A percentile compares a stretch with the other conserved stretches of the same genome.
Evolutionary conservation across 2,888 invertebrate species (phyloP).

Genomic region (Cistogaster globosa): DNA sequence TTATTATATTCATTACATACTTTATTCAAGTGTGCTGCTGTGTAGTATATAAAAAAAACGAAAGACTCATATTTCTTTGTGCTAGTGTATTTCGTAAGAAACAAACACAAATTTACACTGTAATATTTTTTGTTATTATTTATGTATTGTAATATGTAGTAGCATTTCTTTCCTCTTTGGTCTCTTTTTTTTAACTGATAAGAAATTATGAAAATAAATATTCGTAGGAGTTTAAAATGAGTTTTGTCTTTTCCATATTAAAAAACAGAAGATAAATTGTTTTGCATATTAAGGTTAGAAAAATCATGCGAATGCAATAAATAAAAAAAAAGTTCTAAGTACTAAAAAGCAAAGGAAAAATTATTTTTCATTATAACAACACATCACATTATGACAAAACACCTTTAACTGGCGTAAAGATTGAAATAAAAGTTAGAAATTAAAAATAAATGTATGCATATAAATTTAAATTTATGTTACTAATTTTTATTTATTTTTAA

Average conservation of each 20-base stretch:
- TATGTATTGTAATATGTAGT: constrained; percentile 20
- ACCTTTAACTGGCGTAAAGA: no score
- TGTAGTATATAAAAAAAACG: background rate
- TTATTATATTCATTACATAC: no score
- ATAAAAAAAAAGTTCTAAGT: background rate
- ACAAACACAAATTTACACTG: background rate
- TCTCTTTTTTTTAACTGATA: constrained; percentile 75
- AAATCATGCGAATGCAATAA: constrained; percentile 19
- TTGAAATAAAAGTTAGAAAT: no score
- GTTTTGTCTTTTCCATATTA: constrained; percentile 51
- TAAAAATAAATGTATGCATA: no score
- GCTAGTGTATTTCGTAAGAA: background rate
- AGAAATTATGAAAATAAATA: constrained; percentile 80
- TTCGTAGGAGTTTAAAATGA: constrained; percentile 76
- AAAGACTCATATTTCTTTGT: background rate
- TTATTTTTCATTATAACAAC: background rate
- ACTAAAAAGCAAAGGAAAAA: background rate
- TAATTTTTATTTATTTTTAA: no score
- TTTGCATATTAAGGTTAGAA: constrained; percentile 39
- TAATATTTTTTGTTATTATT: constrained; percentile 20
- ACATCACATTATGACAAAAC: no score
- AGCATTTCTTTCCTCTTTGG: constrained; percentile 33
- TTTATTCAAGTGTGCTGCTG: background rate
- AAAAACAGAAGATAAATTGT: constrained; percentile 41
- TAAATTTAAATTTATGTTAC: no score